Conservation (phyloP, 2,113 vertebrate genomes). For the Uropsilus gracilis region DNA sequence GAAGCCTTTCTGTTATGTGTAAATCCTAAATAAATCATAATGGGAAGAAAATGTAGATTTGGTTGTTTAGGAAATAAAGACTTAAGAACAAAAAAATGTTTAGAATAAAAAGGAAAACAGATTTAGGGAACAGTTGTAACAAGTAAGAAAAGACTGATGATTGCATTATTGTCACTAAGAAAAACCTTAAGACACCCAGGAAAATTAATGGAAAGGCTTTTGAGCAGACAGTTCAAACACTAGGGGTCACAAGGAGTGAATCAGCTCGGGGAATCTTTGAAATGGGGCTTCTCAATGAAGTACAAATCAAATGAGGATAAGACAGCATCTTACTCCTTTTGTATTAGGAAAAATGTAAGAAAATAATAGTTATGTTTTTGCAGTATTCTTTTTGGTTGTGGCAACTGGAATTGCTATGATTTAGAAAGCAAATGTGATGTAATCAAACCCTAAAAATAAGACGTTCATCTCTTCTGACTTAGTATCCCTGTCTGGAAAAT, state of each 20-base stretch:
- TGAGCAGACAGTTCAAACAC: background rate
- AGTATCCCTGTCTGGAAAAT: slow-evolving; percentile 15
- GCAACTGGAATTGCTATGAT: slow-evolving; percentile 31
- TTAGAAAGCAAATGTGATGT: slow-evolving; percentile 47
- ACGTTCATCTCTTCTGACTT: background rate
- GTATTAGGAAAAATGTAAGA: slow-evolving; percentile 16
- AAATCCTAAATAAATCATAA: slow-evolving; percentile 37
- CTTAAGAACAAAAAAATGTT: slow-evolving; percentile 27
- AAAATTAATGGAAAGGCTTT: background rate
- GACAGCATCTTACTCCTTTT: background rate
- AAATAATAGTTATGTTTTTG: slow-evolving; percentile 4
- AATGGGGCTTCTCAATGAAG: slow-evolving; percentile 17
- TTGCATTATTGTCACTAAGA: background rate
- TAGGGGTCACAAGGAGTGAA: background rate
- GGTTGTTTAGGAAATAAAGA: slow-evolving; percentile 27
- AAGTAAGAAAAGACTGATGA: background rate
- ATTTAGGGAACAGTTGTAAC: slow-evolving; percentile 18
- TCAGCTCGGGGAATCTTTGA: background rate
- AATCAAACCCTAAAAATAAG: background rate
- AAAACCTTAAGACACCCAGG: background rate
- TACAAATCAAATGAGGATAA: slow-evolving; percentile 18
- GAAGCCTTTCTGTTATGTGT: slow-evolving; percentile 31
- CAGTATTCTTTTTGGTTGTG: background rate
- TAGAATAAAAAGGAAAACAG: slow-evolving; percentile 26
- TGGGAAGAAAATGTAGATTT: slow-evolving; percentile 30